Evolutionary conservation across 2,888 invertebrate species (phyloP).

Genomic region (Xanthia togata): DNA sequence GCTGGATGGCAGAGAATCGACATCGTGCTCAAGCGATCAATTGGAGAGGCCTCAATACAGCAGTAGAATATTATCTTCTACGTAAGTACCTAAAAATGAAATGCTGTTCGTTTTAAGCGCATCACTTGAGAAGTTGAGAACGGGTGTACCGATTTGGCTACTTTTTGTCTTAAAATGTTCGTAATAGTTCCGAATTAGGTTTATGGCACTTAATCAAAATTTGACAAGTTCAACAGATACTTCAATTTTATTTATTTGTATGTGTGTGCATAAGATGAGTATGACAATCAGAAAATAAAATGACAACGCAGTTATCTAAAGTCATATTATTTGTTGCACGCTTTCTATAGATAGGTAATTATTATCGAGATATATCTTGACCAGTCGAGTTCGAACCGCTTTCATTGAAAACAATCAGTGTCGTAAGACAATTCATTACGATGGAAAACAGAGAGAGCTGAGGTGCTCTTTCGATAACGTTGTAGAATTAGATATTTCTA

Average conservation of each 20-base stretch:
- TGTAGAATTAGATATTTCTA: neutral
- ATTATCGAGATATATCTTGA: constrained; percentile 20
- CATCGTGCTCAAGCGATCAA: neutral
- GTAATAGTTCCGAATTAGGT: too few relatives aligned
- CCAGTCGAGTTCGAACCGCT: constrained; percentile 38
- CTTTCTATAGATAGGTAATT: constrained; percentile 1
- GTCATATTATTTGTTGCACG: constrained; percentile 2
- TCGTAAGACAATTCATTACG: neutral
- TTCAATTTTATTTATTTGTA: too few relatives aligned
- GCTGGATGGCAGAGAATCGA: too few relatives aligned
- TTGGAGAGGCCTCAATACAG: neutral
- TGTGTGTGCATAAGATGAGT: too few relatives aligned
- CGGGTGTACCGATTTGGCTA: too few relatives aligned
- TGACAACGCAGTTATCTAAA: neutral
- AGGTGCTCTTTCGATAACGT: neutral
- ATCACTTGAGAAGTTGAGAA: too few relatives aligned
- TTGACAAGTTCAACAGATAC: too few relatives aligned
- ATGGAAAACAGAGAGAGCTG: neutral
- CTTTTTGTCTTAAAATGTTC: too few relatives aligned
- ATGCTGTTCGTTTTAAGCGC: too few relatives aligned
- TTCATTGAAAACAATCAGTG: constrained; percentile 15
- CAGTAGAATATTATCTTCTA: neutral
- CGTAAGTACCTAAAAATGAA: too few relatives aligned
- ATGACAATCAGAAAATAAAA: too few relatives aligned
- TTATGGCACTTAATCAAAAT: too few relatives aligned